Base-by-base conservation (phyloP, 2,113 vertebrate genomes). In the Urocitellus parryii region DNA sequence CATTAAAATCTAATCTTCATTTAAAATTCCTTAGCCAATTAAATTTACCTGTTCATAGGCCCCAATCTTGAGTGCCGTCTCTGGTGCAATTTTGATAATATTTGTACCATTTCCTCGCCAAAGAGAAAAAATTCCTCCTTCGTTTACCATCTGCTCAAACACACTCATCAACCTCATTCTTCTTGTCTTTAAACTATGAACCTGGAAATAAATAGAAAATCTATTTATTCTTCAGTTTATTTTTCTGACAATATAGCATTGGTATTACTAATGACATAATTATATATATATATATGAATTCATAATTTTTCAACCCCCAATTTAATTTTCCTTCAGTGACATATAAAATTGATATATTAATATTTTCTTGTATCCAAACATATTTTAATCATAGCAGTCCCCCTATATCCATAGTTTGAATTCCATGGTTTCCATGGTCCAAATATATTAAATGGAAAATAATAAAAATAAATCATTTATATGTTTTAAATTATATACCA, bases 71-170 rank as follows among this genome's bases (percentile, higher is more conserved):
- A 99, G 99, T 14, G 98, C 98, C 0, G 98, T 99, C 98, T 99
- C 99, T 1, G 99, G 99, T 89, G 99, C 99, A 48, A 99, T 99
- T 98, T 99, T 99, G 84, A 99, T 98, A 97, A 99, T 98, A 88
- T 99, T 99, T 58, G 99, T 98, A 95, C 99, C 99, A 45, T 99
- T 99, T 89, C 99, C 99, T 74, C 99, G 97, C 99, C 99, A 99
- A 82, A 99, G 98, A 3, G 99, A 99, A 29, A 56, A 95, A 34
- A 99, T 20, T 17, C 99, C 99, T 93, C 99, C 99, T 98, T 99
- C 99, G 76, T 86, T 97, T 81, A 99, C 88, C 99, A 99, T 99
- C 90, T 99, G 99, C 92, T 98, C 99, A 95, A 99, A 99, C 72
- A 99, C 99, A 0, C 98, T 98, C 13, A 97, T 56, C 96, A 99